Evolutionary conservation across 2,113 vertebrate species (phyloP).

Genomic region (Malurus alboscapulatus): DNA sequence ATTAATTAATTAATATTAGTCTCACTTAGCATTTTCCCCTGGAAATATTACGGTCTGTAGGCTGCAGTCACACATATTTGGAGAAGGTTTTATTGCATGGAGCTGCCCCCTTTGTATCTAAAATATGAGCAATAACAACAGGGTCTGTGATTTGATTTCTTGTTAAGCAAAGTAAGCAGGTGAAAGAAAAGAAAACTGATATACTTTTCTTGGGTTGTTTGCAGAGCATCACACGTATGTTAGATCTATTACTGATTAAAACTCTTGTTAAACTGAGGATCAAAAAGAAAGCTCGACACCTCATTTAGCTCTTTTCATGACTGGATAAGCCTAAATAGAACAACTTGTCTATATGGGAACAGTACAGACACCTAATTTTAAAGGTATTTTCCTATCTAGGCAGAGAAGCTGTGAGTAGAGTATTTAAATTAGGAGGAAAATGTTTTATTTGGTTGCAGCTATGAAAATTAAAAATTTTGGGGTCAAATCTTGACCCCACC

Average conservation of each 20-base stretch:
- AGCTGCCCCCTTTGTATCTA: not conserved
- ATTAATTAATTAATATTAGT: too few relatives aligned
- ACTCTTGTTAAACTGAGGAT: constrained; percentile 61
- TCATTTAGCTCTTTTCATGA: constrained; percentile 62
- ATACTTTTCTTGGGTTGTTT: not conserved
- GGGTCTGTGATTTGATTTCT: constrained; percentile 50
- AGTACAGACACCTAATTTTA: not conserved
- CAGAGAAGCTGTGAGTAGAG: not conserved
- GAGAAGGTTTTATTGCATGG: not conserved
- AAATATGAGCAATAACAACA: not conserved
- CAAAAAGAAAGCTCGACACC: constrained; percentile 60
- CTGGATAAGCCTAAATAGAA: constrained; percentile 52
- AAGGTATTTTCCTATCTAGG: not conserved
- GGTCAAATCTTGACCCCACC: not conserved
- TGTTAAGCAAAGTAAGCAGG: constrained; percentile 48
- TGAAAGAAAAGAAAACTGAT: constrained; percentile 24
- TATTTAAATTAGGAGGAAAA: not conserved
- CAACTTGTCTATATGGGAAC: not conserved
- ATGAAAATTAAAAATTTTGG: not conserved
- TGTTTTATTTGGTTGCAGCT: not conserved
- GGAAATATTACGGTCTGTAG: not conserved
- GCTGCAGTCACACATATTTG: not conserved
- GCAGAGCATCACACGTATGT: not conserved
- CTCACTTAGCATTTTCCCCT: not conserved
- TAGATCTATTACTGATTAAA: constrained; percentile 74